Conservation (phyloP, 2,888 invertebrate genomes). For the Drosophila villosipedis region DNA sequence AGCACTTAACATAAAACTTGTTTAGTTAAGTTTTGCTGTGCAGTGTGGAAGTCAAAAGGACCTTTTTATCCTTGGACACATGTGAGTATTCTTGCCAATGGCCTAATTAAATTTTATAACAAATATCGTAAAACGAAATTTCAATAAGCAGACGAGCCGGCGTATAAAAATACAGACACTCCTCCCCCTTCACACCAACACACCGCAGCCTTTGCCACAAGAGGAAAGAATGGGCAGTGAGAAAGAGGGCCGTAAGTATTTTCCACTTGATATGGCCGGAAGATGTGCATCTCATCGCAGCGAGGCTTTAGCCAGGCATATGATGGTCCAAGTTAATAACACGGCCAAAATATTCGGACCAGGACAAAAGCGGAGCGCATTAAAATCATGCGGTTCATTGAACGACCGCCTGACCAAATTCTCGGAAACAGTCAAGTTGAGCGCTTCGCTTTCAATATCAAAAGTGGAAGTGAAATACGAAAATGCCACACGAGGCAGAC, state of each 20-base stretch:
- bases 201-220: neutral
- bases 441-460: conserved; percentile 69
- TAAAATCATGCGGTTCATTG: conserved; percentile 79
- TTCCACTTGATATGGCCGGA: conserved; percentile 53
- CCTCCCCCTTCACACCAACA: neutral
- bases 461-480: conserved; percentile 65
- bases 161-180: conserved; percentile 20
- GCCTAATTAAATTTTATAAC: conserved; percentile 77
- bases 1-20: conserved; percentile 49
- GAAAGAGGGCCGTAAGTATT: conserved; percentile 25
- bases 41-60: conserved; percentile 6
- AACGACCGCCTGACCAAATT: conserved; percentile 61
- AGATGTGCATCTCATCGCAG: conserved; percentile 64
- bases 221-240: conserved; percentile 13
- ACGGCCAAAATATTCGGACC: conserved; percentile 50
- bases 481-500: conserved; percentile 30
- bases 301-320: conserved; percentile 31
- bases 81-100: conserved; percentile 67
- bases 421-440: conserved; percentile 27
- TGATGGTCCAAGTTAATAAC: conserved; percentile 63
- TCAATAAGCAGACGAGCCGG: conserved; percentile 59
- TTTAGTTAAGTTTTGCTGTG: conserved; percentile 52
- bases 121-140: conserved; percentile 71
- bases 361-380: conserved; percentile 44
- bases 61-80: conserved; percentile 43